These are phyloP conservation scores for Diadegma fenestrale DNA, from an alignment of 2,888 invertebrate genomes.

Conservation along the genomic window DNA sequence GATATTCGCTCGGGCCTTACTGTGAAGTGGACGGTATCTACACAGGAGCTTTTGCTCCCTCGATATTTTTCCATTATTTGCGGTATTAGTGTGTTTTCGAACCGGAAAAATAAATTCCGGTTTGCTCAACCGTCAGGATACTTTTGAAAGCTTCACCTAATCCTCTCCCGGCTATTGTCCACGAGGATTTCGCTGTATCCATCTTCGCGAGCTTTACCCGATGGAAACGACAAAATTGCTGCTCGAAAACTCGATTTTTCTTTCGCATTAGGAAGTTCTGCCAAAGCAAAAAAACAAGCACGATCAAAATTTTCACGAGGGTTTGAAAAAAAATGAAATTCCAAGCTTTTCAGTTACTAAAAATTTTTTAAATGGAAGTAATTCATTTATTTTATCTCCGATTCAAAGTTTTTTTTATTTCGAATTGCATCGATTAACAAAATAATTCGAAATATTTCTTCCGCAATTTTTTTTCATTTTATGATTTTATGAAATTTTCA, in stretches of 20 bases:
- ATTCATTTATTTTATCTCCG: no score
- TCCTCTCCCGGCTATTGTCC: constrained; percentile 43
- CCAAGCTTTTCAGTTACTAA: neutral
- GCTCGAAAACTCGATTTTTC: constrained; percentile 39
- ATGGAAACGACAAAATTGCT: constrained; percentile 23
- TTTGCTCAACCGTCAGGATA: constrained; percentile 12
- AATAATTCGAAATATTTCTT: neutral
- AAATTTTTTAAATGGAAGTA: no score
- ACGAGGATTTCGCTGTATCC: constrained; percentile 41
- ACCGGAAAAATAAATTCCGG: constrained; percentile 20
- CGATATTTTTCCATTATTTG: constrained; percentile 33
- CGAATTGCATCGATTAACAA: neutral
- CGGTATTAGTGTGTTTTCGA: constrained; percentile 20
- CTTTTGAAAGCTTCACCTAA: constrained; percentile 50
- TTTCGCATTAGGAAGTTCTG: neutral
- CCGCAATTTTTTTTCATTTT: neutral
- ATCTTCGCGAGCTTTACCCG: constrained; percentile 36
- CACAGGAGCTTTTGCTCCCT: neutral
- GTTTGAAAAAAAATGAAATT: neutral
- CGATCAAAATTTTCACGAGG: neutral
- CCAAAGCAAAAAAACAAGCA: neutral
- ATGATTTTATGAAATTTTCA: constrained; percentile 18
- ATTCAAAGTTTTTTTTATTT: neutral
- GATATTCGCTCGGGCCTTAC: neutral
- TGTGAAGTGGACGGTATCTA: neutral